phyloP scores from a whole-genome alignment of 2,797 vertebrate species.

The Mareca strepera region DNA sequence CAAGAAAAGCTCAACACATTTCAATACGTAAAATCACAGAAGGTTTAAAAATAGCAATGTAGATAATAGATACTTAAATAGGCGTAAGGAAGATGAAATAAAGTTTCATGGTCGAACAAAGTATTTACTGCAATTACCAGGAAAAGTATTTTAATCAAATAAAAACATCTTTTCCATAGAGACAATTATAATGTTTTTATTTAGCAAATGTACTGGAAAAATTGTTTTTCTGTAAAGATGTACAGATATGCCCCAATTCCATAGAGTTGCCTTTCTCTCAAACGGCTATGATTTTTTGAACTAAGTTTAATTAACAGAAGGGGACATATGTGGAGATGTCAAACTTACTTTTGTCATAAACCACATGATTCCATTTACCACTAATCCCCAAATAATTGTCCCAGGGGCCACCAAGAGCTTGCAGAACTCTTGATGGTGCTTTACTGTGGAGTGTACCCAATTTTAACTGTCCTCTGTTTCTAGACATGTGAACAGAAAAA shows the following conservation, averaged over 20 bases:
- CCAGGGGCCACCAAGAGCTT: conserved; percentile 13
- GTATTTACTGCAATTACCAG: background rate
- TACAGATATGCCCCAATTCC: conserved; percentile 41
- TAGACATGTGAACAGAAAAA: conserved; percentile 3
- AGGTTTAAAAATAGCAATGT: background rate
- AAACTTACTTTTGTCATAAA: conserved; percentile 51
- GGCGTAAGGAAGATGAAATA: background rate
- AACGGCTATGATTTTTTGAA: conserved; percentile 3
- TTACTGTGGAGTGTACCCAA: background rate
- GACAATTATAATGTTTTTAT: conserved; percentile 75
- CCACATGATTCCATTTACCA: conserved; percentile 26
- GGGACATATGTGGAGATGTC: conserved; percentile 13
- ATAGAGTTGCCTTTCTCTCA: conserved; percentile 8
- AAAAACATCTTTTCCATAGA: conserved; percentile 4
- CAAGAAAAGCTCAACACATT: background rate
- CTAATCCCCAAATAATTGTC: conserved; percentile 55
- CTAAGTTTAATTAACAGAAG: conserved; percentile 52
- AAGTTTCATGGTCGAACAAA: background rate
- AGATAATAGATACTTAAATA: background rate
- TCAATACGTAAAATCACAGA: background rate
- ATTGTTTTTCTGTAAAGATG: conserved; percentile 55
- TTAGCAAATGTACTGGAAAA: conserved; percentile 76
- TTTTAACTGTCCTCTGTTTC: conserved; percentile 19
- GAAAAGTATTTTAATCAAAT: conserved; percentile 10
- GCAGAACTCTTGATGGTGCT: conserved; percentile 35